Evolutionary conservation across 2,113 vertebrate species (phyloP).

Genomic region (Prietella phreatophila): DNA sequence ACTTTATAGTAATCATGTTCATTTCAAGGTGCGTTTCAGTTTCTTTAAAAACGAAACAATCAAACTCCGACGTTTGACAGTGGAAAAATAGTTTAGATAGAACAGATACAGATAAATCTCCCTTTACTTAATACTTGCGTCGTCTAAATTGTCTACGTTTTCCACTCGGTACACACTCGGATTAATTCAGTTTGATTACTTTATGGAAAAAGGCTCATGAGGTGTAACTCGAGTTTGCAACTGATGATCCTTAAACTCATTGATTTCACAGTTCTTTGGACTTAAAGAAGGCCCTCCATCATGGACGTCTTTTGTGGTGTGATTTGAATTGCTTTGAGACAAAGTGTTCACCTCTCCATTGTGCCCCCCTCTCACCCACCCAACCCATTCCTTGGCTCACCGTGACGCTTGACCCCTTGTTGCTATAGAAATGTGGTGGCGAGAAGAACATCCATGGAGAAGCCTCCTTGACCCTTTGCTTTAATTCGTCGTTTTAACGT

Average conservation of each 20-base stretch:
- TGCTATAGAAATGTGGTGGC: constrained; percentile 67
- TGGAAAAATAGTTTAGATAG: background rate
- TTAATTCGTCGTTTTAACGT: constrained; percentile 63
- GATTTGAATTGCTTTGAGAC: constrained; percentile 62
- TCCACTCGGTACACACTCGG: background rate
- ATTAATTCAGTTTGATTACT: constrained; percentile 14
- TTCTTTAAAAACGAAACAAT: background rate
- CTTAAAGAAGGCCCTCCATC: constrained; percentile 43
- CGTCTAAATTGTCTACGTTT: background rate
- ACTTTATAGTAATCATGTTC: background rate
- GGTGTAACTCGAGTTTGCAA: background rate
- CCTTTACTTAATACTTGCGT: background rate
- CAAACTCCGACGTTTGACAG: background rate
- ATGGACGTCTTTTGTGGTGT: constrained; percentile 57
- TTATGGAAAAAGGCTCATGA: background rate
- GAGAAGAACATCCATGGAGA: constrained; percentile 56
- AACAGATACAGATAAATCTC: background rate
- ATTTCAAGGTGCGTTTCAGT: background rate
- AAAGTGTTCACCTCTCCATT: constrained; percentile 53
- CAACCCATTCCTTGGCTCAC: constrained; percentile 12
- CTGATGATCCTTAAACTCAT: constrained; percentile 19
- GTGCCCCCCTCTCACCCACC: background rate
- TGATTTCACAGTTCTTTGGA: constrained; percentile 26
- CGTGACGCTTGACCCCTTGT: constrained; percentile 60
- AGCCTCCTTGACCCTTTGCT: constrained; percentile 65